A percentile compares a stretch with the other conserved stretches of the same genome.
These are phyloP conservation scores for Pangasius macronema DNA, from an alignment of 2,797 vertebrate genomes.

Conservation along the genomic window DNA sequence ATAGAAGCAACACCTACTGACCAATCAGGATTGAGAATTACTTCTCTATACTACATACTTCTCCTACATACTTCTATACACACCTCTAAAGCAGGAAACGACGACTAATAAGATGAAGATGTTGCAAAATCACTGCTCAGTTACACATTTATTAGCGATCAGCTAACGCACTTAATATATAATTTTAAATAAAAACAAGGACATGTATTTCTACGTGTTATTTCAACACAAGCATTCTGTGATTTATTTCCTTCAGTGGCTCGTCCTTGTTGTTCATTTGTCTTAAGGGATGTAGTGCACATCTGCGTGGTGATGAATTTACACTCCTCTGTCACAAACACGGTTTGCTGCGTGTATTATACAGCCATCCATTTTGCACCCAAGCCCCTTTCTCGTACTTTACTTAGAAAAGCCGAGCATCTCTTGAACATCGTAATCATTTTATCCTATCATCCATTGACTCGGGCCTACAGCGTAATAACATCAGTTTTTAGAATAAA, in stretches of 20 bases:
- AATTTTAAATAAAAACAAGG: background rate
- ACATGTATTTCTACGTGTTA: background rate
- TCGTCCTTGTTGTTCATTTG: background rate
- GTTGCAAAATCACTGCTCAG: background rate
- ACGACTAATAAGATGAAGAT: background rate
- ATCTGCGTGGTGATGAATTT: conserved; percentile 1
- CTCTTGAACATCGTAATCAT: background rate
- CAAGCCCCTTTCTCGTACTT: background rate
- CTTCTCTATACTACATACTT: no score
- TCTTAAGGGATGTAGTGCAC: background rate
- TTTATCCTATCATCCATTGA: conserved; percentile 1
- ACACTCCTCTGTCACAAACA: background rate
- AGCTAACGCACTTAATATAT: background rate
- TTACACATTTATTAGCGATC: background rate
- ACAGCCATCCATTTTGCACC: background rate
- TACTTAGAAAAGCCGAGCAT: background rate
- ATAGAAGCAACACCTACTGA: background rate
- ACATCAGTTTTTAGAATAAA: background rate
- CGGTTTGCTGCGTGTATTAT: background rate
- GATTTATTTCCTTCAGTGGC: background rate
- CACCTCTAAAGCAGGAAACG: background rate
- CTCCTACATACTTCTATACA: background rate
- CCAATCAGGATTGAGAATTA: conserved; percentile 2
- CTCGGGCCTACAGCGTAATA: background rate
- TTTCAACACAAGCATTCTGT: background rate